Conservation (phyloP, 2,113 vertebrate genomes). For the Martes martes region DNA sequence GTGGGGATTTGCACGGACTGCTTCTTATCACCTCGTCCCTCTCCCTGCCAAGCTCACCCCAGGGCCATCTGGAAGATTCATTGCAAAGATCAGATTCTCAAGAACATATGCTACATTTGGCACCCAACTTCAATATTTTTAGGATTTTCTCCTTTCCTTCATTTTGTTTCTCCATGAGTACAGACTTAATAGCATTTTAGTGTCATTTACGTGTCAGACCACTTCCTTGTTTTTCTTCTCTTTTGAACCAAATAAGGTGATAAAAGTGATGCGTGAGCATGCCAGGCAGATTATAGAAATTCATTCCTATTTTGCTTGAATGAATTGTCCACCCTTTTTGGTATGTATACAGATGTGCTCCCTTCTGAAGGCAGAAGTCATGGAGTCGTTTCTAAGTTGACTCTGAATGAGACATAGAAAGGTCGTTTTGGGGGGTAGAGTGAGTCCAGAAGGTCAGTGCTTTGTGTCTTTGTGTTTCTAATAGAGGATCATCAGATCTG, state of each 20-base stretch:
- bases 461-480: background rate
- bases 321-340: background rate
- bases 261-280: background rate
- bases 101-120: background rate
- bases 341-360: background rate
- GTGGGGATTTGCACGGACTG: fast-evolving
- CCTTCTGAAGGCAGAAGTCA: background rate
- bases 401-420: background rate
- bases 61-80: background rate
- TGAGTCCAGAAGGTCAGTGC: background rate
- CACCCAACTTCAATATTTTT: background rate
- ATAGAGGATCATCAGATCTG: background rate
- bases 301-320: background rate
- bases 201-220: background rate
- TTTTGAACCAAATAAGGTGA: background rate
- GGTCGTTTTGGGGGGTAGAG: background rate
- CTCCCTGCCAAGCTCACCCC: background rate
- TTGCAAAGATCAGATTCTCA: background rate
- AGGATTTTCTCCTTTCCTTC: background rate
- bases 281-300: background rate
- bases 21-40: background rate
- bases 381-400: conserved; percentile 14
- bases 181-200: background rate
- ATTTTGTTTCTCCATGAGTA: background rate
- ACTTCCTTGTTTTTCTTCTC: background rate